Conservation (phyloP, 2,797 vertebrate genomes). For the Artibeus lituratus region DNA sequence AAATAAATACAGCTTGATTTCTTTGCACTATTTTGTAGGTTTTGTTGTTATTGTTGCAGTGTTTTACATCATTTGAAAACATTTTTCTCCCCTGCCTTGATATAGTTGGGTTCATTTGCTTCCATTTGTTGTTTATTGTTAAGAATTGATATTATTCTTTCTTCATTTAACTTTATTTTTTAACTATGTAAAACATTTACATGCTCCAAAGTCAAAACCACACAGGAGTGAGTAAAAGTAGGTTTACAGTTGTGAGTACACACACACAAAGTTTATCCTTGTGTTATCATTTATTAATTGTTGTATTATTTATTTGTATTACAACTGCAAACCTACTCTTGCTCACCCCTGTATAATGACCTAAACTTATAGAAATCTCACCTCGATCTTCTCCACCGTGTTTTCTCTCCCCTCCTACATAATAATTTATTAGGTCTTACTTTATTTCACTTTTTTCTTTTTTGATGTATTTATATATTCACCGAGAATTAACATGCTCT, state of each 20-base stretch:
- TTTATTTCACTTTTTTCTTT: neutral
- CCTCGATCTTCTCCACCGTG: neutral
- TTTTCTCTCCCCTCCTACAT: neutral
- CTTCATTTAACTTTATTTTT: neutral
- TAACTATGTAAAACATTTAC: neutral
- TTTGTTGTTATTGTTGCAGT: neutral
- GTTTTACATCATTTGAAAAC: neutral
- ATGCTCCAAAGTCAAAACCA: neutral
- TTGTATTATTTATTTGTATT: too few relatives aligned
- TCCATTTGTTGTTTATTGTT: neutral
- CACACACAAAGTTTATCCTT: too few relatives aligned
- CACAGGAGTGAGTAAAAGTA: too few relatives aligned
- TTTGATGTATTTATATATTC: neutral
- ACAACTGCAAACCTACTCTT: too few relatives aligned
- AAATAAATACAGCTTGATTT: neutral
- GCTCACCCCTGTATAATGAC: neutral
- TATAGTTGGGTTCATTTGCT: neutral
- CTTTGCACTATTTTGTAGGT: neutral
- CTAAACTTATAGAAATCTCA: neutral
- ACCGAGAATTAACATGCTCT: neutral
- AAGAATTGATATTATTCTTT: neutral
- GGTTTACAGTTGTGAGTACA: too few relatives aligned
- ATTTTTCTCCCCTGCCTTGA: neutral
- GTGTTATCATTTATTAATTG: too few relatives aligned
- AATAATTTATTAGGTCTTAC: neutral